phyloP scores from a whole-genome alignment of 2,888 invertebrate genomes.

The Erebia epiphron region DNA sequence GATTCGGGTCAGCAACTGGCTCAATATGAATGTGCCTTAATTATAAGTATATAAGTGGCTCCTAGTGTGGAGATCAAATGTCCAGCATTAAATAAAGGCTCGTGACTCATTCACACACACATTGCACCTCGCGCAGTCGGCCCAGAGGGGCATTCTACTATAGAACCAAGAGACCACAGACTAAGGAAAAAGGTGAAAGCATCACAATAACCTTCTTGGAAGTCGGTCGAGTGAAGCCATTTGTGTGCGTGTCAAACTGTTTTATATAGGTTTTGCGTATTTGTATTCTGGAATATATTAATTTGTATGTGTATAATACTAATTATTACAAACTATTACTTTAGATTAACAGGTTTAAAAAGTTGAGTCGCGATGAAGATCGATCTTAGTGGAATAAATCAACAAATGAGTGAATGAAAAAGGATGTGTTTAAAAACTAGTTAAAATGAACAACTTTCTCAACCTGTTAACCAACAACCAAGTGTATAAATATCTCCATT shows the following conservation, averaged over 20 bases:
- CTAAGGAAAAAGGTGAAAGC: background rate
- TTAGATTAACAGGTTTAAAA: background rate
- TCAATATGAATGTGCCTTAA: conserved; percentile 1
- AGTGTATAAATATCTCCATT: background rate
- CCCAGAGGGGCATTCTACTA: conserved; percentile 31
- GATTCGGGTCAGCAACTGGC: background rate
- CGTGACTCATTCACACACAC: conserved; percentile 47
- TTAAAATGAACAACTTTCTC: background rate
- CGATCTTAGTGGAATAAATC: background rate
- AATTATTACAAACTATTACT: background rate
- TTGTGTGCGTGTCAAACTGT: background rate
- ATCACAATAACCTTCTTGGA: background rate
- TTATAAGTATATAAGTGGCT: background rate
- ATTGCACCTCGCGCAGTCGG: conserved; percentile 43
- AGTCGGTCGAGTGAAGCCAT: background rate
- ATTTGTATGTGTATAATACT: too few relatives aligned
- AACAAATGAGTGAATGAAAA: background rate
- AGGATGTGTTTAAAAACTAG: background rate
- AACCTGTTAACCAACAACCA: background rate
- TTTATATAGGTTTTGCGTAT: background rate
- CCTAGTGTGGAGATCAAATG: conserved; percentile 44
- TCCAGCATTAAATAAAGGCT: conserved; percentile 36
- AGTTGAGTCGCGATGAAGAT: background rate
- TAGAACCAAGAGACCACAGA: conserved; percentile 16
- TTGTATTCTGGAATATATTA: background rate